phyloP scores from a whole-genome alignment of 2,888 invertebrate genomes.

The Xanthorhoe designata region DNA sequence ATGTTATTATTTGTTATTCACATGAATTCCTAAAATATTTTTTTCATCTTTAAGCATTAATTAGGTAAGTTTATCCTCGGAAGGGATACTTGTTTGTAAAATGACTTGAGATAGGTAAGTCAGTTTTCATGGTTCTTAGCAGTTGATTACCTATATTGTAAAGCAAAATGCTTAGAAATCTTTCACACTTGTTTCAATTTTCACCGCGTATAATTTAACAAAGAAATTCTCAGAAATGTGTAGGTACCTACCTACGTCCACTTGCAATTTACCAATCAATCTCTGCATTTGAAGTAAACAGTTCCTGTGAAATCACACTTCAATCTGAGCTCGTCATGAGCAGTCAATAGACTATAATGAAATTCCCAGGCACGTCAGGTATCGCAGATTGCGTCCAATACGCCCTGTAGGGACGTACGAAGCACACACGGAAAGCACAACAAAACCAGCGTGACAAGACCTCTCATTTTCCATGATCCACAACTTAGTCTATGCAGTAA shows the following conservation, averaged over 20 bases:
- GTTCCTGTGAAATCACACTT: slow-evolving; percentile 47
- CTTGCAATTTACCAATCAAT: slow-evolving; percentile 30
- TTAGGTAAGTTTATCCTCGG: no score
- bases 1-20: no score
- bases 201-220: slow-evolving; percentile 16
- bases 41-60: no score
- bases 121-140: no score
- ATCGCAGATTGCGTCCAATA: slow-evolving; percentile 80
- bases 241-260: background rate
- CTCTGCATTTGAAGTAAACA: slow-evolving; percentile 26
- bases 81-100: no score
- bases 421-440: slow-evolving; percentile 57
- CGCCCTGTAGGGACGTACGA: slow-evolving; percentile 70
- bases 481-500: slow-evolving; percentile 24
- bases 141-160: no score
- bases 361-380: slow-evolving; percentile 77
- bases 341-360: slow-evolving; percentile 76
- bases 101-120: no score
- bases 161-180: no score
- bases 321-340: slow-evolving; percentile 66
- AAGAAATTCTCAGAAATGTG: background rate
- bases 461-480: slow-evolving; percentile 41
- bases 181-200: slow-evolving; percentile 20
- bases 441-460: slow-evolving; percentile 57
- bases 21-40: no score